Evolutionary conservation across 2,113 vertebrate species (phyloP).

Genomic region (Piliocolobus tephrosceles): DNA sequence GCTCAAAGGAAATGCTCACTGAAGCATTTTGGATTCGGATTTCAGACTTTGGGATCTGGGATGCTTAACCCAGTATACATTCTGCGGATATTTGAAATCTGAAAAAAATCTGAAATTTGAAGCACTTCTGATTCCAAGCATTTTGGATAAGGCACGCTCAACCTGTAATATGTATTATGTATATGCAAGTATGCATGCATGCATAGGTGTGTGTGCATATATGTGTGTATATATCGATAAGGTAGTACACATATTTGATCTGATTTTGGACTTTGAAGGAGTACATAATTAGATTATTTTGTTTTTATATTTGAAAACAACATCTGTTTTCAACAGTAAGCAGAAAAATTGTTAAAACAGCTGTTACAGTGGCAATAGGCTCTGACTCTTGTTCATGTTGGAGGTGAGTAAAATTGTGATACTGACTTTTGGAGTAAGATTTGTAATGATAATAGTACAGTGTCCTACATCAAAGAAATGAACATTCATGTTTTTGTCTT

Average conservation of each 20-base stretch:
- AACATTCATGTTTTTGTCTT: neutral
- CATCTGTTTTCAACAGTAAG: neutral
- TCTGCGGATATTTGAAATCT: neutral
- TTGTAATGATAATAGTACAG: neutral
- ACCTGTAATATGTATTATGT: neutral
- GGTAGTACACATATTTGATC: neutral
- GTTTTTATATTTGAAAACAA: neutral
- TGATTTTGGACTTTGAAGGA: neutral
- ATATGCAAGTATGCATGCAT: neutral
- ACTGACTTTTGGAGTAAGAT: neutral
- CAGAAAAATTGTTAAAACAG: no score
- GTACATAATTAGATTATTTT: neutral
- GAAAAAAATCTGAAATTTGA: neutral
- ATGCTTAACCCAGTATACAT: neutral
- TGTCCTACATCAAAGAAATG: neutral
- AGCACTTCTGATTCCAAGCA: neutral
- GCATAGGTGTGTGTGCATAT: neutral
- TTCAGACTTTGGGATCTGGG: neutral
- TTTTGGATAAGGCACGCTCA: neutral
- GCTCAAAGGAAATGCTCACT: neutral
- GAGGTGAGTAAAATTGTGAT: neutral
- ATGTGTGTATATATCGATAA: rapidly evolving
- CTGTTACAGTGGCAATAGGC: neutral
- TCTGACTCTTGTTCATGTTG: neutral
- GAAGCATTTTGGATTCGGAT: neutral